Conservation (phyloP, 2,888 invertebrate species). For the Heliconius charithonia region DNA sequence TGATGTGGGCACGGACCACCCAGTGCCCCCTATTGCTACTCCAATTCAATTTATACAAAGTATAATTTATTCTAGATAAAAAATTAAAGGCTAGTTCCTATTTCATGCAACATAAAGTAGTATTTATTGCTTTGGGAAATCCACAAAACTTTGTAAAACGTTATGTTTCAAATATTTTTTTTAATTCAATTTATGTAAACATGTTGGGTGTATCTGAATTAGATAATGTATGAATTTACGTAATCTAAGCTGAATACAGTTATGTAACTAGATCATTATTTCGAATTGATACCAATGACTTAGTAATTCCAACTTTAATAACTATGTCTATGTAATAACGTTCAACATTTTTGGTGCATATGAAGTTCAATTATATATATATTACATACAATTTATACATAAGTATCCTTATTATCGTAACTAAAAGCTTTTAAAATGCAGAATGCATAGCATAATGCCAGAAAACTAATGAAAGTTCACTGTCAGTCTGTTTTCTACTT, state of each 20-base stretch:
- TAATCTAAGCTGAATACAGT: slow-evolving; percentile 8
- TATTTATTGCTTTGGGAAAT: not conserved
- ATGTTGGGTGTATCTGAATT: not conserved
- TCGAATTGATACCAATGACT: not conserved
- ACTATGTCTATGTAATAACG: not conserved
- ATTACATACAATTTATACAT: not conserved
- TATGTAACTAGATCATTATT: not conserved
- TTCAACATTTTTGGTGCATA: not conserved
- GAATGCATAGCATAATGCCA: not conserved
- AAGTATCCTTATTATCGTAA: not conserved
- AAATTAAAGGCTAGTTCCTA: not conserved
- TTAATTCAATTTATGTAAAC: not conserved
- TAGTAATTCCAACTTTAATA: not conserved
- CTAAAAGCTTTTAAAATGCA: not conserved
- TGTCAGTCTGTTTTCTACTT: not conserved
- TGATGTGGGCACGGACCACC: too few relatives aligned
- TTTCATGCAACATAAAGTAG: not conserved
- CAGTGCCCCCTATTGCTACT: too few relatives aligned
- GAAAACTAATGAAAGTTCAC: not conserved
- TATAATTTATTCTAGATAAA: not conserved
- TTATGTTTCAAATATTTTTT: too few relatives aligned
- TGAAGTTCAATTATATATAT: not conserved
- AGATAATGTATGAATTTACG: slow-evolving; percentile 12
- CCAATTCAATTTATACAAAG: too few relatives aligned
- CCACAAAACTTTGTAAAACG: not conserved